phyloP scores from a whole-genome alignment of 2,113 vertebrate species.

The Mola mola region DNA sequence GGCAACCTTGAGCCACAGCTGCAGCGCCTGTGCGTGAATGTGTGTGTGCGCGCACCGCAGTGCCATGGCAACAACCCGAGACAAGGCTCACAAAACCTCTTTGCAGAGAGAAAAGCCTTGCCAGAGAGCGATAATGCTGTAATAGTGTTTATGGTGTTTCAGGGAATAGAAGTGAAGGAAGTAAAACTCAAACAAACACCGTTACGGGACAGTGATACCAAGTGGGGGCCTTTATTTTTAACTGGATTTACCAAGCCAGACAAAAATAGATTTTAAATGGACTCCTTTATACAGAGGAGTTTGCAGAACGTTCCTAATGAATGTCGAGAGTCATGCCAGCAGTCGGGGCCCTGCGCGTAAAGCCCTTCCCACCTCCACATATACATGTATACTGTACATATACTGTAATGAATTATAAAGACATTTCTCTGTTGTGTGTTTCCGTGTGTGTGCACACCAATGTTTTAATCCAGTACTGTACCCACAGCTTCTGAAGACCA shows the following conservation, averaged over 20 bases:
- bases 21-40: slow-evolving; percentile 14
- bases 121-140: slow-evolving; percentile 52
- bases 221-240: slow-evolving; percentile 10
- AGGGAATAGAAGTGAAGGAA: slow-evolving; percentile 27
- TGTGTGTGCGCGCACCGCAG: neutral
- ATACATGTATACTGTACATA: too few relatives aligned
- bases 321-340: slow-evolving; percentile 14
- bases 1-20: slow-evolving; percentile 29
- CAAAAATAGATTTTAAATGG: slow-evolving; percentile 19
- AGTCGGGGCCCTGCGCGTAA: neutral
- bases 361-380: neutral
- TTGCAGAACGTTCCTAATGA: neutral
- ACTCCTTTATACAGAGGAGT: neutral
- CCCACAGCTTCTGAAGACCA: slow-evolving; percentile 49
- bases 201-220: slow-evolving; percentile 21
- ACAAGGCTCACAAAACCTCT: slow-evolving; percentile 46
- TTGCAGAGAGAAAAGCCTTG: slow-evolving; percentile 36
- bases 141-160: slow-evolving; percentile 48
- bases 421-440: neutral
- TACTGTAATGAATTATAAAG: too few relatives aligned
- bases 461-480: slow-evolving; percentile 46
- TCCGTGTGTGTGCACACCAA: neutral
- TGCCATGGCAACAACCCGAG: slow-evolving; percentile 60
- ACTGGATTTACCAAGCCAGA: slow-evolving; percentile 5
- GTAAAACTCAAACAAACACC: slow-evolving; percentile 19